Conservation (phyloP, 2,888 invertebrate species). For the Drosophila cognata region DNA sequence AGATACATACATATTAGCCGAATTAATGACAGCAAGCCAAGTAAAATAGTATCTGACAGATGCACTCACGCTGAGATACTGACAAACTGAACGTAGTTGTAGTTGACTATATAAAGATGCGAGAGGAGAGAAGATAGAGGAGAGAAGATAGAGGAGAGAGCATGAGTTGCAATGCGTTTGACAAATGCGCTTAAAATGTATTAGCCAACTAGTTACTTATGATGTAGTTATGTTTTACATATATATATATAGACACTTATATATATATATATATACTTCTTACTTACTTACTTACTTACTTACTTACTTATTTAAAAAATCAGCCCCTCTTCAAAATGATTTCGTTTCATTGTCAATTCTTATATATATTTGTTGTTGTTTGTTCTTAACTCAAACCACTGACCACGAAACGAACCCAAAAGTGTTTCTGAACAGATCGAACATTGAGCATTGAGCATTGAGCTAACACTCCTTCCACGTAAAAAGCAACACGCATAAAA, state of each 20-base stretch:
- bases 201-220: constrained; percentile 53
- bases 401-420: constrained; percentile 20
- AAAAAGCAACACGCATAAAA: constrained; percentile 82
- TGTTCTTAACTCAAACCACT: constrained; percentile 17
- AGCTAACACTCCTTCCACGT: constrained; percentile 80
- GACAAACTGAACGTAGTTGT: constrained; percentile 11
- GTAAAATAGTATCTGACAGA: constrained; percentile 12
- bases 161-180: constrained; percentile 47
- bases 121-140: not conserved
- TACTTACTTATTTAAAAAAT: constrained; percentile 20
- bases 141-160: not conserved
- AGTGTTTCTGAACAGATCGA: constrained; percentile 20
- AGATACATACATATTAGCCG: constrained; percentile 57
- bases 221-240: constrained; percentile 41
- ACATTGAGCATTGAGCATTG: constrained; percentile 20
- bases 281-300: constrained; percentile 3
- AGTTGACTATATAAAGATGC: constrained; percentile 16
- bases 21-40: constrained; percentile 44
- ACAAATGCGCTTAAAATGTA: constrained; percentile 47
- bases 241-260: constrained; percentile 20
- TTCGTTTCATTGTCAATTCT: constrained; percentile 23
- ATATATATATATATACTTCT: constrained; percentile 13
- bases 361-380: constrained; percentile 38
- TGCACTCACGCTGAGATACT: constrained; percentile 14
- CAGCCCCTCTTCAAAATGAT: constrained; percentile 2